Conservation (phyloP, 2,888 invertebrate genomes). For the Congeria kusceri region DNA sequence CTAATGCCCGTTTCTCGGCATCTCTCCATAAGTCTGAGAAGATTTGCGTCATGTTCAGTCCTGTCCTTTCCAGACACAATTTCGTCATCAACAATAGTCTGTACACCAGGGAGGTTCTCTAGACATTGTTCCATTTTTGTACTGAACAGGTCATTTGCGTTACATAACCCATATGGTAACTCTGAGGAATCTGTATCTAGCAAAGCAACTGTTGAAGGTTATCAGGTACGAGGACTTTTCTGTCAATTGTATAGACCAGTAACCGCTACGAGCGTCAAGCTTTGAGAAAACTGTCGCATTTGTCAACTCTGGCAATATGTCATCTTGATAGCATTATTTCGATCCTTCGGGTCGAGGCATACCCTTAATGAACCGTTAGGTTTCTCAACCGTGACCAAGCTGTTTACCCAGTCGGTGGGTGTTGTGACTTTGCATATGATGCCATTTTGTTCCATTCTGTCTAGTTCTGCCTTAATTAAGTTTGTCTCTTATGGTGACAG, state of each 20-base stretch:
- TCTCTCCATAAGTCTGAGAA: conserved; percentile 36
- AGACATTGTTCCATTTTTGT: no score
- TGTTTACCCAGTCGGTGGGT: conserved; percentile 14
- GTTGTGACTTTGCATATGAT: neutral
- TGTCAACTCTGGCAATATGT: neutral
- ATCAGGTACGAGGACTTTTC: conserved; percentile 1
- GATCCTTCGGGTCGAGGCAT: conserved; percentile 13
- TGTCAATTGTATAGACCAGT: neutral
- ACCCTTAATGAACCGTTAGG: conserved; percentile 3
- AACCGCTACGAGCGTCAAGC: neutral
- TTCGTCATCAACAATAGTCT: no score
- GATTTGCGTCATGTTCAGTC: conserved; percentile 55
- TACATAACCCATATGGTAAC: conserved; percentile 5
- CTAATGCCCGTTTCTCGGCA: conserved; percentile 33
- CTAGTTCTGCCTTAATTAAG: neutral
- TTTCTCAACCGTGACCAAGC: neutral
- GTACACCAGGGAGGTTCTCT: no score
- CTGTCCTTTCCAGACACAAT: no score
- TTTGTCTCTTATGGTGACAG: neutral
- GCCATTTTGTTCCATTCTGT: conserved; percentile 4
- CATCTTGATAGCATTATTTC: conserved; percentile 13
- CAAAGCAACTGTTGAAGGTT: conserved; percentile 1
- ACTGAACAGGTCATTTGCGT: no score
- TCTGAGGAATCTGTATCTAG: neutral
- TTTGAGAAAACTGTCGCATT: neutral